Conservation (phyloP, 1,140 invertebrate genomes). For the Onthophagus taurus region DNA sequence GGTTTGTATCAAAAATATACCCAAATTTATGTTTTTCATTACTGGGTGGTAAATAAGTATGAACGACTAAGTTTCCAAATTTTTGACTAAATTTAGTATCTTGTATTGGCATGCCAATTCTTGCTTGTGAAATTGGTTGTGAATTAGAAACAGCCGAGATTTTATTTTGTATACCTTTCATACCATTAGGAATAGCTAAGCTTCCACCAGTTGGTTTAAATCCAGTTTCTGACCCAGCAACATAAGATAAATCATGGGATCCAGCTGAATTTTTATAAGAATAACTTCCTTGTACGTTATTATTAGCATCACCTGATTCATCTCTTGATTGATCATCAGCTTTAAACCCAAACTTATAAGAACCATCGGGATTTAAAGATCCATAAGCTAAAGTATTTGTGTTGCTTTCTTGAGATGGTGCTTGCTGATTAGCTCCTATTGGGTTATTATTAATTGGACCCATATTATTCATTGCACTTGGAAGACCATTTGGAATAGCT, state of each 20-base stretch:
- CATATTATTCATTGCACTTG: too few species aligned
- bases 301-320: slow-evolving; percentile 23
- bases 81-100: too few species aligned
- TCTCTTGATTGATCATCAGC: slow-evolving; percentile 18
- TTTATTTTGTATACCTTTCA: too few species aligned
- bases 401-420: too few species aligned
- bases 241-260: slow-evolving; percentile 19
- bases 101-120: too few species aligned
- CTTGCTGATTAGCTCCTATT: too few species aligned
- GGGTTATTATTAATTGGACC: too few species aligned
- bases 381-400: too few species aligned
- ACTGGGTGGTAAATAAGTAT: slow-evolving; percentile 14
- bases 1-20: slow-evolving; percentile 14
- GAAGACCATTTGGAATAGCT: too few species aligned
- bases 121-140: too few species aligned
- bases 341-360: slow-evolving; percentile 26
- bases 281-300: slow-evolving; percentile 28
- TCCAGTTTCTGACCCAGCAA: slow-evolving; percentile 19
- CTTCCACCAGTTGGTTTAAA: slow-evolving; percentile 21
- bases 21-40: slow-evolving; percentile 16
- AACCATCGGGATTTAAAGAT: slow-evolving; percentile 21
- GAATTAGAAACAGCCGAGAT: too few species aligned
- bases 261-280: slow-evolving; percentile 21
- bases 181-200: too few species aligned
- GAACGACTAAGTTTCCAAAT: not conserved